Evolutionary conservation across 2,797 vertebrate genomes (phyloP).

Genomic region (Bufotes viridis): DNA sequence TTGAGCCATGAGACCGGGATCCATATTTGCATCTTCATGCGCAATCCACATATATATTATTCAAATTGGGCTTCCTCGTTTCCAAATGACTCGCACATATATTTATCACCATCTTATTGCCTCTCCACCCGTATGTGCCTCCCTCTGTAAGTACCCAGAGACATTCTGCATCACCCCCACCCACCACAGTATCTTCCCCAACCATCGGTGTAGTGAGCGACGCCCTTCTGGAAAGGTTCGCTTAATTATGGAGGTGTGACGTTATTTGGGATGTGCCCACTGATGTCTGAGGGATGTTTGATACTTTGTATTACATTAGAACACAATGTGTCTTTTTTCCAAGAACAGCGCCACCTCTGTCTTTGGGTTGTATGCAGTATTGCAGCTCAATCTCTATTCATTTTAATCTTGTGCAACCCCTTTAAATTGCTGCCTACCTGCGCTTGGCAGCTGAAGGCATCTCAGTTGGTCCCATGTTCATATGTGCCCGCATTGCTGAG

Average conservation of each 20-base stretch:
- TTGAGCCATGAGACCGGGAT: conserved; percentile 33
- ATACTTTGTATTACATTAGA: no score
- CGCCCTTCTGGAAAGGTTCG: not conserved
- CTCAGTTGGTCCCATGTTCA: no score
- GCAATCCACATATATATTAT: conserved; percentile 48
- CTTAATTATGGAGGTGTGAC: not conserved
- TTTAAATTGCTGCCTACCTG: no score
- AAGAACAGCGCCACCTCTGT: no score
- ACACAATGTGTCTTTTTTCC: no score
- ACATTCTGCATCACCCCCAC: not conserved
- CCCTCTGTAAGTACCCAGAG: not conserved
- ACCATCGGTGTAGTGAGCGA: not conserved
- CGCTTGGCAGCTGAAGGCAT: no score
- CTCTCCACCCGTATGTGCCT: not conserved
- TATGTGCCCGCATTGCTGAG: no score
- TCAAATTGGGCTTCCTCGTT: conserved; percentile 52
- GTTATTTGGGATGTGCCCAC: not conserved
- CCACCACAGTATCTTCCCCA: not conserved
- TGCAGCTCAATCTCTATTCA: no score
- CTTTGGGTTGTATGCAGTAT: no score
- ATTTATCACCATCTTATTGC: not conserved
- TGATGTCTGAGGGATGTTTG: not conserved
- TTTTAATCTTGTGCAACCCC: no score
- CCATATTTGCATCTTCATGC: conserved; percentile 25
- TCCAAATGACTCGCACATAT: not conserved